Evolutionary conservation across 2,113 vertebrate genomes (phyloP).

Genomic region (Trematomus loennbergii): DNA sequence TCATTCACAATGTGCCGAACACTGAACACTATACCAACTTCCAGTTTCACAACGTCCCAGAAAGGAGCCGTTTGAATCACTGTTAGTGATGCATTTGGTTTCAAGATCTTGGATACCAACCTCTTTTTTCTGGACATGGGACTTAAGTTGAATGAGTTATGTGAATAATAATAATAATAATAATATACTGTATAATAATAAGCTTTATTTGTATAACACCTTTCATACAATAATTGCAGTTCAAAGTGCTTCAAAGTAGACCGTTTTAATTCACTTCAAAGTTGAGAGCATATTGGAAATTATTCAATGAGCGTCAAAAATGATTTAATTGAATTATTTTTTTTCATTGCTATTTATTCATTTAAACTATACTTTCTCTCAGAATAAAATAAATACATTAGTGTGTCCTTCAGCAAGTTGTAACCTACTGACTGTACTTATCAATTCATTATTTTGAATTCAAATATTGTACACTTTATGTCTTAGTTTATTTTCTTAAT

Average conservation of each 20-base stretch:
- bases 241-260: too few relatives aligned
- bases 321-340: neutral
- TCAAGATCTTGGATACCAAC: neutral
- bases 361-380: neutral
- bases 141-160: too few relatives aligned
- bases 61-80: neutral
- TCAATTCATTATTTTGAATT: neutral
- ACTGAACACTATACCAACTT: too few relatives aligned
- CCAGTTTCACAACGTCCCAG: neutral
- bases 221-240: too few relatives aligned
- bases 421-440: neutral
- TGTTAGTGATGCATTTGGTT: neutral
- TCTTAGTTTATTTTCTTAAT: neutral
- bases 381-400: neutral
- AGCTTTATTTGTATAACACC: too few relatives aligned
- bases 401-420: neutral
- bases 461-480: neutral
- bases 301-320: neutral
- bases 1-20: neutral
- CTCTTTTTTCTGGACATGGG: neutral
- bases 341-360: too few relatives aligned
- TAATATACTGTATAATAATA: too few relatives aligned
- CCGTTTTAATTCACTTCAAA: neutral
- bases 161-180: too few relatives aligned
- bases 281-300: neutral